Evolutionary conservation across 2,888 invertebrate species (phyloP).

Genomic region (Clostera curtula): DNA sequence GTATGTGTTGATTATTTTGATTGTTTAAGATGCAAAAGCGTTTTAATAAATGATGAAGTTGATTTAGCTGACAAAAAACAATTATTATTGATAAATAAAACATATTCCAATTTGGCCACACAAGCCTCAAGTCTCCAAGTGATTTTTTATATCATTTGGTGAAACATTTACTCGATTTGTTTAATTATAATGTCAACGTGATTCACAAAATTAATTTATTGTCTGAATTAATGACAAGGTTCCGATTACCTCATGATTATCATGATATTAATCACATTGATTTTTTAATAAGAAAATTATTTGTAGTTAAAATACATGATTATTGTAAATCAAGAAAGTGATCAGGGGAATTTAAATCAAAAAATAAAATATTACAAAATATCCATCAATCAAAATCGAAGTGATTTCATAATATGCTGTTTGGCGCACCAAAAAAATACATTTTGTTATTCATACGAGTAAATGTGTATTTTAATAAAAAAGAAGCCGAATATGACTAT

Average conservation of each 20-base stretch:
- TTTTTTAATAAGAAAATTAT: slow-evolving; percentile 8
- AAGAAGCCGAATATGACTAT: too few relatives aligned
- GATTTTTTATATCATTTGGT: background rate
- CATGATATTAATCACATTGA: slow-evolving; percentile 2
- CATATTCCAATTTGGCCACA: slow-evolving; percentile 5
- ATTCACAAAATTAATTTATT: slow-evolving; percentile 1
- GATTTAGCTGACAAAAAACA: slow-evolving; percentile 12
- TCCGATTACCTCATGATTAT: background rate
- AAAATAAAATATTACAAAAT: background rate
- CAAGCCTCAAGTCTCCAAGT: background rate
- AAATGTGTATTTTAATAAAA: too few relatives aligned
- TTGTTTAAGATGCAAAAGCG: background rate
- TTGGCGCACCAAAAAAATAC: too few relatives aligned
- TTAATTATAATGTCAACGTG: background rate
- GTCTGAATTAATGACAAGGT: background rate
- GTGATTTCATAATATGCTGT: too few relatives aligned
- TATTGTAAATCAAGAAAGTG: slow-evolving; percentile 7
- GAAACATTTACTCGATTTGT: background rate
- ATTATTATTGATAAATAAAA: slow-evolving; percentile 14
- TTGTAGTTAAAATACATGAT: slow-evolving; percentile 9
- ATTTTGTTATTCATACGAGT: too few relatives aligned
- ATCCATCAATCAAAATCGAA: too few relatives aligned
- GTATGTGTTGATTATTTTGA: slow-evolving; percentile 2
- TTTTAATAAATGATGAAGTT: slow-evolving; percentile 1
- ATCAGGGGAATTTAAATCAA: background rate